Base-by-base conservation (phyloP, 2,888 invertebrate genomes). In the Lycia hirtaria region DNA sequence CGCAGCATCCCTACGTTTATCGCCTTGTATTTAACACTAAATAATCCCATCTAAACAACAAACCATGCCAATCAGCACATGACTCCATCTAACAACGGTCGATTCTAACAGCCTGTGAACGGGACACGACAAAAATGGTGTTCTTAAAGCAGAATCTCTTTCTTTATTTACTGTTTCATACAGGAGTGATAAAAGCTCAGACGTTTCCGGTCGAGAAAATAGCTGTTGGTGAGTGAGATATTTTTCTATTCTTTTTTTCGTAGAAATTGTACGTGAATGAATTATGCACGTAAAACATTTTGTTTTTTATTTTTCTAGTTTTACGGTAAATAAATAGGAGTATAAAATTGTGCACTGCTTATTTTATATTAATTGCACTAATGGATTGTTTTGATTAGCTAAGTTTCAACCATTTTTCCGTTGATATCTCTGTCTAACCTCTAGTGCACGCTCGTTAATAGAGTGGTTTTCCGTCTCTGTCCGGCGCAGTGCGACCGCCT, bases 151-250 rank as follows among this genome's bases (percentile, higher is more conserved):
- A 60, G 24, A 65, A 48, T 54, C 48, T 71, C 15, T 56, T 60
- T 76, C 43, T 80, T 30, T 69, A 62, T 64, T 70, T 87, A 75
- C 81, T 87, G 70, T 81, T 83, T 50, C 72, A 78, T 56, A 64
- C 80, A 64, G 80, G 78, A 67, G 75, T 79, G 64, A 64, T 83
- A 66, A 72, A 80, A 65, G 85, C 87, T 56, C 92, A 91, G 72
- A 76, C 81, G 56, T 83, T 87, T 67, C 75, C 88, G 12, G 84
- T 86, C 43, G 92, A 92, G 63, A 92, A 92, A 79, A 92, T 92
- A 49, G 88, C 89, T 28, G 87, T 92, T 33, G 92, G 92, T 92
- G 78, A 90, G 92, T 88, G 44, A 50, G 32, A 44, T 50, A 14
- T 9, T 6, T 3, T 4, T 9, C 26, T 26, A 9, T 6, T 1